phyloP scores from a whole-genome alignment of 1,140 invertebrate species.

The Drosophila parvula region DNA sequence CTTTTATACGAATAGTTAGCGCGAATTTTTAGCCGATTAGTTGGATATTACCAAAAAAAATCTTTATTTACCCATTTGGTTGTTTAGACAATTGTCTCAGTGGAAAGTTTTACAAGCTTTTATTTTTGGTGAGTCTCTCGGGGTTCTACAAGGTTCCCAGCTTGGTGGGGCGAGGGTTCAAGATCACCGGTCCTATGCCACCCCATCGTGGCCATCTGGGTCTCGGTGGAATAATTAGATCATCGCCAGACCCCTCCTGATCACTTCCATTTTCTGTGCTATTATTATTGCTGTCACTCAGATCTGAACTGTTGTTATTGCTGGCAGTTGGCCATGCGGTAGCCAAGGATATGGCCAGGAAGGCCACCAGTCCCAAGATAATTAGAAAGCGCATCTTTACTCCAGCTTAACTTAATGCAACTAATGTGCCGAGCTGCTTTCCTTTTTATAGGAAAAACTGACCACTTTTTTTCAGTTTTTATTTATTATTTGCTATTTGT shows the following conservation, averaged over 20 bases:
- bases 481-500: background rate
- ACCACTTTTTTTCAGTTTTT: background rate
- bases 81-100: constrained; percentile 41
- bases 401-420: background rate
- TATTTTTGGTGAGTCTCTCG: background rate
- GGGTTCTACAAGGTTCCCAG: background rate
- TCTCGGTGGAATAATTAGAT: background rate
- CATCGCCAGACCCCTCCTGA: background rate
- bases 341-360: constrained; percentile 5
- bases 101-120: constrained; percentile 42
- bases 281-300: background rate
- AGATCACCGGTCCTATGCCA: constrained; percentile 17
- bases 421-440: background rate
- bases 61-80: constrained; percentile 26
- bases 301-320: background rate
- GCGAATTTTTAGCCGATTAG: constrained; percentile 10
- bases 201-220: constrained; percentile 8
- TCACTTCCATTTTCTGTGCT: background rate
- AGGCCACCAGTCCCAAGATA: background rate
- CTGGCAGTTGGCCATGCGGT: background rate
- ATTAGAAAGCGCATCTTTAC: constrained; percentile 10
- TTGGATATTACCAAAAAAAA: constrained; percentile 15
- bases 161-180: background rate
- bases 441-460: background rate
- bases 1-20: constrained; percentile 23